These are phyloP conservation scores for Branchellion lobata DNA, from an alignment of 2,888 invertebrate species.

Conservation along the genomic window DNA sequence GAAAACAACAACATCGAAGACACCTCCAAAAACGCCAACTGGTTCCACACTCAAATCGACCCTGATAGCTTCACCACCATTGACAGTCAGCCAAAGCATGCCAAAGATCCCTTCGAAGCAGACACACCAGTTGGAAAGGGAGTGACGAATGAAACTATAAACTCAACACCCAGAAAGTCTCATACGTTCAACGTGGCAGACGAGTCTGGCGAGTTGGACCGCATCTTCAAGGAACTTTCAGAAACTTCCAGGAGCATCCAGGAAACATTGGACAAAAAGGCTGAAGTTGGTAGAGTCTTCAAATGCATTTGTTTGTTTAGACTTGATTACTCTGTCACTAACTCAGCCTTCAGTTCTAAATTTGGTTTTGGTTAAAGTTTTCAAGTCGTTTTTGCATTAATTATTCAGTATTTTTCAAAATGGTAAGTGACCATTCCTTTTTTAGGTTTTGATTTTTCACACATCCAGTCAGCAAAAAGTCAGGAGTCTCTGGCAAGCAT, in stretches of 20 bases:
- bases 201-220: conserved; percentile 22
- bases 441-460: no score
- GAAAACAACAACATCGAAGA: background rate
- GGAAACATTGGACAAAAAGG: conserved; percentile 16
- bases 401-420: no score
- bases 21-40: background rate
- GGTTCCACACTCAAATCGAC: conserved; percentile 25
- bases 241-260: conserved; percentile 36
- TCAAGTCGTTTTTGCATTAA: no score
- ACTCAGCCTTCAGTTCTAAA: no score
- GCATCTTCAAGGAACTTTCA: conserved; percentile 31
- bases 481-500: background rate
- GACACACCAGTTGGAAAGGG: no score
- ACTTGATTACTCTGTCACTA: no score
- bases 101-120: background rate
- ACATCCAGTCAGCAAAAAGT: background rate
- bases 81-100: background rate
- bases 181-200: background rate
- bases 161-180: background rate
- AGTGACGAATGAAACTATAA: no score
- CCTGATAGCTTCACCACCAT: background rate
- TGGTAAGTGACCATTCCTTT: no score
- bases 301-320: no score
- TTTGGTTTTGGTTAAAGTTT: no score
- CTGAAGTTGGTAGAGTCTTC: background rate